Conservation (phyloP, 2,113 vertebrate species). For the Aramus guarauna region DNA sequence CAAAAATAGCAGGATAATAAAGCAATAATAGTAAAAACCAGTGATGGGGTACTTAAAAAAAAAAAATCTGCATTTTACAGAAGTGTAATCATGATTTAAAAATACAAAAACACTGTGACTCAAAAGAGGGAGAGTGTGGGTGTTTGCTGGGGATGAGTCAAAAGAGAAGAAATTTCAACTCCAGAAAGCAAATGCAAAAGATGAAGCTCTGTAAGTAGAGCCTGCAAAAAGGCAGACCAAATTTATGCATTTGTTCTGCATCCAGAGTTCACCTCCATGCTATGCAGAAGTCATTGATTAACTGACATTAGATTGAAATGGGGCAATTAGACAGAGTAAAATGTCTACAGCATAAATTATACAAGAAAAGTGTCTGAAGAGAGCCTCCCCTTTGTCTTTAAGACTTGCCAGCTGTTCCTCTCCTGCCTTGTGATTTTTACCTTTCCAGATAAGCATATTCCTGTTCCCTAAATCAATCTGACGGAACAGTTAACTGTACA, state of each 20-base stretch:
- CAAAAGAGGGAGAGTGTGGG: constrained; percentile 24
- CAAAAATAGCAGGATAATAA: constrained; percentile 35
- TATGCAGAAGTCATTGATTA: constrained; percentile 58
- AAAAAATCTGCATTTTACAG: constrained; percentile 31
- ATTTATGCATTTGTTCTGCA: constrained; percentile 41
- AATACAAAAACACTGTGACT: constrained; percentile 60
- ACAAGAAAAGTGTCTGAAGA: constrained; percentile 38
- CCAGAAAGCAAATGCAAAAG: constrained; percentile 38
- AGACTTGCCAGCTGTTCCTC: constrained; percentile 32
- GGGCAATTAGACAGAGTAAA: constrained; percentile 63
- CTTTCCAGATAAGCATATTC: constrained; percentile 42
- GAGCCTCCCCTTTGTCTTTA: constrained; percentile 48
- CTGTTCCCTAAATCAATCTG: constrained; percentile 12
- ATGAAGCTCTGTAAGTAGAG: constrained; percentile 16
- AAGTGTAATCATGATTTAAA: constrained; percentile 55
- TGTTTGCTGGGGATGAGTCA: constrained; percentile 54
- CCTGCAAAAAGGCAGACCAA: constrained; percentile 45
- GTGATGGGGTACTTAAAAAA: constrained; percentile 15
- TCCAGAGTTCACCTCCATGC: constrained; percentile 49
- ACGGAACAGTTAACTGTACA: not conserved
- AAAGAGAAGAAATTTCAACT: constrained; percentile 42
- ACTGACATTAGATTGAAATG: constrained; percentile 62
- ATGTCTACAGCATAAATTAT: constrained; percentile 67
- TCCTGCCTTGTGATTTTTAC: constrained; percentile 33
- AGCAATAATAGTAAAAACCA: constrained; percentile 27